A percentile compares a stretch with the other conserved stretches of the same genome.
Evolutionary conservation across 2,113 vertebrate species (phyloP).

Genomic region (Nansenia antarctica): DNA sequence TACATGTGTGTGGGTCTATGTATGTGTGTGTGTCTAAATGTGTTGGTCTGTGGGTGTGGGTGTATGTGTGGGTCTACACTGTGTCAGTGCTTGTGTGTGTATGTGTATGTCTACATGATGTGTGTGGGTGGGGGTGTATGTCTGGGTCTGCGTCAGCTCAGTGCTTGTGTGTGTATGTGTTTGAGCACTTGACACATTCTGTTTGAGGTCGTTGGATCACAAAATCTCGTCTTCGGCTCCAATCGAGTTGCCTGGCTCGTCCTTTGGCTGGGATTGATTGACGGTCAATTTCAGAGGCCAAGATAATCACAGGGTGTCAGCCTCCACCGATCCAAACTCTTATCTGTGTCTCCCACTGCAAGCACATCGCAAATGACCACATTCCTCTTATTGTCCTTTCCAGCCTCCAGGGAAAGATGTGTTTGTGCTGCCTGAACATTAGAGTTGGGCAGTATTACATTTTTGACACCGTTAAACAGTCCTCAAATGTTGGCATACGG

Average conservation of each 20-base stretch:
- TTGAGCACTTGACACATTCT: slow-evolving; percentile 54
- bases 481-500: too few relatives aligned
- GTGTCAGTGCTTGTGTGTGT: not conserved
- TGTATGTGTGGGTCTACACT: not conserved
- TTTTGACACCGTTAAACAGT: too few relatives aligned
- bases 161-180: slow-evolving; percentile 10
- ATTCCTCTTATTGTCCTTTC: slow-evolving; percentile 40
- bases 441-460: too few relatives aligned
- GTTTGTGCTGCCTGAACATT: not conserved
- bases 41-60: not conserved
- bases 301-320: slow-evolving; percentile 74
- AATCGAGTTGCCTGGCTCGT: slow-evolving; percentile 54
- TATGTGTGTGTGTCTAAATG: not conserved
- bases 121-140: not conserved
- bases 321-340: slow-evolving; percentile 71
- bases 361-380: slow-evolving; percentile 62
- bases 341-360: slow-evolving; percentile 72
- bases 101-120: not conserved
- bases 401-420: not conserved
- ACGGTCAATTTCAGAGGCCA: slow-evolving; percentile 65
- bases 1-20: not conserved
- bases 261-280: slow-evolving; percentile 67
- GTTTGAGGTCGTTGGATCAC: slow-evolving; percentile 61
- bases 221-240: slow-evolving; percentile 53
- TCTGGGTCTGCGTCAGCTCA: not conserved